Evolutionary conservation across 1,140 invertebrate genomes (phyloP).

Genomic region (Rhopalosiphum maidis): DNA sequence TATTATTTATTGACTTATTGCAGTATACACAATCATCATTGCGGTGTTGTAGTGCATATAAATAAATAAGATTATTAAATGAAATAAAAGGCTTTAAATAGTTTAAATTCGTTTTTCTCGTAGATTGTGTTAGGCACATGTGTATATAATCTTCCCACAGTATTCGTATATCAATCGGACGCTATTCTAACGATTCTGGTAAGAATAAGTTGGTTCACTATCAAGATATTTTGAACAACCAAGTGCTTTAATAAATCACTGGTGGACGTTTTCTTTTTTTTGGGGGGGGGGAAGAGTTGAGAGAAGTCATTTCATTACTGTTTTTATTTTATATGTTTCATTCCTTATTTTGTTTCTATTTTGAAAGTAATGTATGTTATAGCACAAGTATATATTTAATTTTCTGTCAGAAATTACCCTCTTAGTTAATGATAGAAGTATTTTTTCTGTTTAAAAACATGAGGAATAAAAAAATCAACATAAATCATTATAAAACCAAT

Average conservation of each 20-base stretch:
- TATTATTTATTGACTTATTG: background rate
- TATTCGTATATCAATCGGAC: background rate
- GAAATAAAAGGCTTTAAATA: background rate
- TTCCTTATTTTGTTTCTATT: too few species aligned
- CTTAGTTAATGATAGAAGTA: too few species aligned
- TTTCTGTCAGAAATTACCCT: too few species aligned
- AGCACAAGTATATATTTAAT: too few species aligned
- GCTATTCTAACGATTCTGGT: background rate
- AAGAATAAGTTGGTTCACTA: background rate
- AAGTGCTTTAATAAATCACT: background rate
- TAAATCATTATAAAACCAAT: too few species aligned
- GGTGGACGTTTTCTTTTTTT: background rate
- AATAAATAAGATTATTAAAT: background rate
- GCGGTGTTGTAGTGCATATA: background rate
- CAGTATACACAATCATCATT: too few species aligned
- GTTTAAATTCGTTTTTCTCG: background rate
- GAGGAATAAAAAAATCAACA: too few species aligned
- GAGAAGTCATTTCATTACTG: background rate
- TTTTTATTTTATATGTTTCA: background rate
- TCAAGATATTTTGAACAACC: background rate
- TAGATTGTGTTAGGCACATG: background rate
- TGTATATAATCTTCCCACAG: background rate
- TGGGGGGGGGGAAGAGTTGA: too few species aligned
- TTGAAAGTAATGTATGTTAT: too few species aligned
- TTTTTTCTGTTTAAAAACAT: too few species aligned